These are phyloP conservation scores for Asobara japonica DNA, from an alignment of 1,140 invertebrate species.

Conservation along the genomic window DNA sequence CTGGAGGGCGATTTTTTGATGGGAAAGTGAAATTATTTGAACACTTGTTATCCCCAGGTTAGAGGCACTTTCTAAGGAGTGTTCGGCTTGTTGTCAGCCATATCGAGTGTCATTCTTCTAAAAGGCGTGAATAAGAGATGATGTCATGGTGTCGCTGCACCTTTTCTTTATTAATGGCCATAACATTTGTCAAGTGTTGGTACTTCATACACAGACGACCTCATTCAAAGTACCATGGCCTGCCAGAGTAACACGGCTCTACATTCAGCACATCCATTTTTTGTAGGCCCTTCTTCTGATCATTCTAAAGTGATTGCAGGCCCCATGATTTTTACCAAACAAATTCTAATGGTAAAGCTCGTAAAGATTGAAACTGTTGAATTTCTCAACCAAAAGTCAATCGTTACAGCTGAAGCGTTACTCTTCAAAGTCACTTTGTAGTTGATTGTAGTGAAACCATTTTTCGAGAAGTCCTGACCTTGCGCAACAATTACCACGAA, in stretches of 20 bases:
- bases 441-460: too few relatives aligned
- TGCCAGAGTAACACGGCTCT: too few relatives aligned
- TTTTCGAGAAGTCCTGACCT: too few relatives aligned
- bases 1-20: neutral
- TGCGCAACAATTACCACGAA: too few relatives aligned
- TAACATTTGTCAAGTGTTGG: conserved; percentile 13
- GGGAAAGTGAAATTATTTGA: neutral
- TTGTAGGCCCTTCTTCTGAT: too few relatives aligned
- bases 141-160: conserved; percentile 28
- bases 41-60: neutral
- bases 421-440: too few relatives aligned
- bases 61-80: neutral
- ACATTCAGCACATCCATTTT: neutral
- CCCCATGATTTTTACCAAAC: neutral
- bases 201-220: conserved; percentile 5
- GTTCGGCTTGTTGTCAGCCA: neutral
- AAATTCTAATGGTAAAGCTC: too few relatives aligned
- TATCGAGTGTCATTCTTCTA: conserved; percentile 10
- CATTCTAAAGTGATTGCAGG: too few relatives aligned
- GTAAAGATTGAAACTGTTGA: too few relatives aligned
- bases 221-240: conserved; percentile 11
- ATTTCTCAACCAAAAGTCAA: too few relatives aligned
- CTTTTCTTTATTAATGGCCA: conserved; percentile 22
- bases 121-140: conserved; percentile 25
- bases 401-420: too few relatives aligned